Evolutionary conservation across 2,797 vertebrate genomes (phyloP).

Genomic region (Pseudochirops cupreus): DNA sequence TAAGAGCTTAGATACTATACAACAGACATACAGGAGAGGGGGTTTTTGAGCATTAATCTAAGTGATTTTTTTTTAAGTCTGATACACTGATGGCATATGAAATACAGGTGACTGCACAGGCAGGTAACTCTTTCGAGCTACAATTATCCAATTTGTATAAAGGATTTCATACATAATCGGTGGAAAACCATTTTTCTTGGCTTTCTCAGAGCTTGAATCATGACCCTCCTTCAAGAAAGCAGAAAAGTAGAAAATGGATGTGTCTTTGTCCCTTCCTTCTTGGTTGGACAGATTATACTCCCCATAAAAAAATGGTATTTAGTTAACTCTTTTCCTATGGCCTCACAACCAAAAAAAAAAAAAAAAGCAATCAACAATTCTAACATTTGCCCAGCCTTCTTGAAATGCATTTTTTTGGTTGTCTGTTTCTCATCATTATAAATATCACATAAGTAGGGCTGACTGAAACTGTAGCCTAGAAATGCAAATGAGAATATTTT

Average conservation of each 20-base stretch:
- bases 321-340: neutral
- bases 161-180: neutral
- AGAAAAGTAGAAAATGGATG: constrained; percentile 43
- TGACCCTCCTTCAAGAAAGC: constrained; percentile 18
- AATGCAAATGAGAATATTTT: neutral
- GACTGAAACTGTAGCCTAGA: neutral
- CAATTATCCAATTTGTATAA: neutral
- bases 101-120: neutral
- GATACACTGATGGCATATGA: neutral
- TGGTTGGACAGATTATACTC: neutral
- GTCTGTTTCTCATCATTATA: neutral
- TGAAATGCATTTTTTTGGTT: neutral
- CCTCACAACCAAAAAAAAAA: neutral
- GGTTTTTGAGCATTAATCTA: constrained; percentile 15
- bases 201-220: neutral
- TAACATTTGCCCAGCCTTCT: neutral
- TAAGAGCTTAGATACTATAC: neutral
- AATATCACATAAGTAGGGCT: neutral
- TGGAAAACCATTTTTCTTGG: neutral
- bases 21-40: neutral
- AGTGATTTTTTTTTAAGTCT: constrained; percentile 20
- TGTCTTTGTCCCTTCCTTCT: neutral
- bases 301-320: neutral
- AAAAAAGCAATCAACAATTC: neutral
- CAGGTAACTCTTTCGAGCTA: neutral